Base-by-base conservation (phyloP, 2,113 vertebrate species). In the Varanus salvator region DNA sequence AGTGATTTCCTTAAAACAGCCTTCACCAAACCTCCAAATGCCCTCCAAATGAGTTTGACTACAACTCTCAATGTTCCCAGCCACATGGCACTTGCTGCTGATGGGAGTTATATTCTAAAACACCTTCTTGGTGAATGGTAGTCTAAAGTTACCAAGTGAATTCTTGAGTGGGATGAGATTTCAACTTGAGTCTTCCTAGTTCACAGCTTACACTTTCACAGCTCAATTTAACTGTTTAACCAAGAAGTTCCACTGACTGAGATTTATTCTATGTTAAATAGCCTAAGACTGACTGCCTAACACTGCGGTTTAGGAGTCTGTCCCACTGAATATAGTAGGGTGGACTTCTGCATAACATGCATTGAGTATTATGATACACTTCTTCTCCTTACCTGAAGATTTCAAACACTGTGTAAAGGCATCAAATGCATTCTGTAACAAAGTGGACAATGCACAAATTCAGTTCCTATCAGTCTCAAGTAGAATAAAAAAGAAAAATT, bases 111-210 rank as follows among this genome's bases (percentile, higher is more conserved):
- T 57, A 57, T 8, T 57, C 54, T 14, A 57, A 57, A 8, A 57
- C 54, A 57, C 14, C 54, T 57, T 12, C 57, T 60, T 60, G 60
- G 15, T 15, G 60, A 64, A 64, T 15, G 60, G 15, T 64, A 19
- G 60, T 14, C 23, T 77, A n/a, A 31, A 2, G 0, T 5, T 6
- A 25, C 8, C 29, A 66, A 0, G 3, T 0, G 0, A 38, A 38
- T 89, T 60, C 15, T 38, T 83, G 17, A 15, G 2, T 84, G 27
- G 1, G 3, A 9, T 78, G 29, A 68, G 2, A 83, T 48, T 19
- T 82, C 14, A 60, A 83, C n/a, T 11, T 25, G 12, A 38, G 9
- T 29, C 3, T 85, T 85, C 29, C n/a, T 52, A 64, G 60, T 80
- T 80, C 48, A 69, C 11, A 52, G 23, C 8, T 88, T 3, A 50